These are phyloP conservation scores for Heterotilapia buettikoferi DNA, from an alignment of 2,113 vertebrate species.

Conservation along the genomic window DNA sequence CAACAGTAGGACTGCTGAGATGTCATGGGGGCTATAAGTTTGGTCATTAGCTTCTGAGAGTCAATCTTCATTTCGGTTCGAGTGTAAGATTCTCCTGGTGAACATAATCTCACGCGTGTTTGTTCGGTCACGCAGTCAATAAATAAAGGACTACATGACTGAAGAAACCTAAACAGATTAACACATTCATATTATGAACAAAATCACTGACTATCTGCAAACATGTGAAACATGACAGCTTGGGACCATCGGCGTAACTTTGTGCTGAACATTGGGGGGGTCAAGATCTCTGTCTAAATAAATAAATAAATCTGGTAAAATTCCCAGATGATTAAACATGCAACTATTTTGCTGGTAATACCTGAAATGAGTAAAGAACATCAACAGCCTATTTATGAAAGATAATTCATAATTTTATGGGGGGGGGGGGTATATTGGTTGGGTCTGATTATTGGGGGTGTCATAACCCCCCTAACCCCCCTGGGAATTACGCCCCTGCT, in stretches of 20 bases:
- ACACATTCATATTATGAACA: neutral
- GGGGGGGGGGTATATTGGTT: neutral
- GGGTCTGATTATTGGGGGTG: neutral
- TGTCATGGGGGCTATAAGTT: neutral
- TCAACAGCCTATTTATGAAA: neutral
- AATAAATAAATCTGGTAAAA: neutral
- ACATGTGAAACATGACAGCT: neutral
- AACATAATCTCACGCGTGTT: neutral
- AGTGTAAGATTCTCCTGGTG: neutral
- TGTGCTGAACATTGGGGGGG: rapidly evolving
- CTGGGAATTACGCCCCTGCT: neutral
- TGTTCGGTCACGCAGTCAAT: no score
- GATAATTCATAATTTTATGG: neutral
- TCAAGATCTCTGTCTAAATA: neutral
- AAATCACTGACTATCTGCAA: neutral
- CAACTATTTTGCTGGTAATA: neutral
- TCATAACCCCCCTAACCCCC: neutral
- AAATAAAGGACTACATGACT: neutral
- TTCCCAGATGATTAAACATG: neutral
- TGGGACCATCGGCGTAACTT: neutral
- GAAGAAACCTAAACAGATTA: neutral
- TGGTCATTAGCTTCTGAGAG: neutral
- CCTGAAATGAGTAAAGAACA: neutral
- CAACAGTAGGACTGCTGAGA: neutral
- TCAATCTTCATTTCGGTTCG: neutral